Evolutionary conservation across 2,113 vertebrate species (phyloP), one percentile per base, ranked within the genome.

Genomic region (Taurulus bubalis): DNA sequence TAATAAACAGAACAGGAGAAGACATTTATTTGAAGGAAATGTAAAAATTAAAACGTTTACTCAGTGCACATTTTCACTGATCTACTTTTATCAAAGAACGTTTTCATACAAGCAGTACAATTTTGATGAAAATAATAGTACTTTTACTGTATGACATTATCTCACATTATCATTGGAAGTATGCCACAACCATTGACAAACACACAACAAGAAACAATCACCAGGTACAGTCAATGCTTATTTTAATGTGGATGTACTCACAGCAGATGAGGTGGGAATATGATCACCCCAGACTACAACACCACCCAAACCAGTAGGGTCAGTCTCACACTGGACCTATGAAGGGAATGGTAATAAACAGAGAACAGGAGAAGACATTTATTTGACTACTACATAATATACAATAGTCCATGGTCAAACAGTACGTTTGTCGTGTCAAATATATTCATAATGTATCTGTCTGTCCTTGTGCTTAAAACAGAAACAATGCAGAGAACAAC

Each of bases 301-400:
- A 34, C 49, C 58, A 63, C 45, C 18, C 1, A 8, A 0, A 22
- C 63, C 67, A 51, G 1, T 0, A 1, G 49, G 20, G 16, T 76
- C 6, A 1, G 34, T 22, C 15, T 66, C 55, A 38, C 63, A 76
- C 3, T 65, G 78, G 6, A 74, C 45, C 87, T 87, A 24, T 0
- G 5, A 51, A 53, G 24, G 8, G 18, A 32, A 3, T 22, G 1
- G 14, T 2, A 12, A 26, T 24, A 10, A 55, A n/a, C n/a, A n/a
- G n/a, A n/a, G n/a, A n/a, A n/a, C 24, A 24, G 2, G 24, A 69
- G 1, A 34, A n/a, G 9, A 38, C 16, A 28, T 30, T 0, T 42
- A 1, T 69, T 51, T 64, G 2, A 15, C 0, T 20, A 12, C 22
- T 7, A 6, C 18, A 12, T 56, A 11, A 55, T 55, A 3, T 42